Base-by-base conservation (phyloP, 2,113 vertebrate genomes). In the Centropus bengalensis region DNA sequence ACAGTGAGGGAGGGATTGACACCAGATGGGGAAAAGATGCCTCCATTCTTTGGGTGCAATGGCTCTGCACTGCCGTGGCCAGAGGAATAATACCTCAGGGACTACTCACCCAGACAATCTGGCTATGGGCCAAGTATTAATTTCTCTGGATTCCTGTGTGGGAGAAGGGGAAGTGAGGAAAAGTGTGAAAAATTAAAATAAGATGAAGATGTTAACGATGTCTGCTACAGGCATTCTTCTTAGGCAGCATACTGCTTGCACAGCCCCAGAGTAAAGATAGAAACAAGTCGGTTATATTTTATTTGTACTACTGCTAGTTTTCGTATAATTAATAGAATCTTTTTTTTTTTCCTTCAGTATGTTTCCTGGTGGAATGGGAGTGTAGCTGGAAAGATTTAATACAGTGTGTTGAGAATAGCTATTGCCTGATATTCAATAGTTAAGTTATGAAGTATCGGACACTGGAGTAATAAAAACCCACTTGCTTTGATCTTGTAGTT, bases 401-500 rank as follows among this genome's bases (percentile, higher is more conserved):
- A 11, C 70, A 52, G 33, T 78, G 22, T 44, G 51, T 45, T 88
- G 69, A 91, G 67, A 87, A 77, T n/a, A 64, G 38, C 56, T 88
- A 54, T 86, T 91, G 85, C 73, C 60, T 75, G 93, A 66, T 54
- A 85, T 86, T 84, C 91, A 93, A 81, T 80, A 88, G 91, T 96
- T 96, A 96, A 96, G 70, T 91, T 95, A 89, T 76, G 70, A 80
- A 88, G 60, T 81, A 84, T 80, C 0, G 76, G 92, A 94, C 80
- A 86, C 62, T 66, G 64, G 66, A 92, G 73, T 82, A 95, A 94
- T 93, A 89, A 96, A 96, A 96, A 67, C 42, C 54, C 76, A 51
- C 47, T 94, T 91, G 38, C 93, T 97, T 96, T 96, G 88, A 97
- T 97, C 95, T 79, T 88, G 63, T 71, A 83, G 77, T 97, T 96